Base-by-base conservation (phyloP, 2,888 invertebrate species). In the Plebejus anna region DNA sequence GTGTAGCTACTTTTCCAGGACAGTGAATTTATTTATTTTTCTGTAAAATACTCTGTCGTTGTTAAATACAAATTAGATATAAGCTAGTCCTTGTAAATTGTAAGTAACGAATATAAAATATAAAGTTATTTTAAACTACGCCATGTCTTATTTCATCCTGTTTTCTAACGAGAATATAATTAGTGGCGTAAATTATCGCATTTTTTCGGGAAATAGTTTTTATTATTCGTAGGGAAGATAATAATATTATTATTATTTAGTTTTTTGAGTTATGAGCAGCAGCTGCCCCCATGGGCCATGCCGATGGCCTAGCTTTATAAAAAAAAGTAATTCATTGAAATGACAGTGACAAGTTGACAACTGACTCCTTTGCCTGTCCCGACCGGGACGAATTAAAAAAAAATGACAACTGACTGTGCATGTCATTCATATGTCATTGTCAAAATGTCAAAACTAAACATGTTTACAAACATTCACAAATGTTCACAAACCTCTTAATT, bases 1-100 rank as follows among this genome's bases (percentile, higher is more conserved):
- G 22, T 32, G 32, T 66, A 5, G 66, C 5, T 32, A 55, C 55
- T 55, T 55, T 55, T 4, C 5, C 13, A 84, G 80, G 82, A 84
- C 82, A 82, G 81, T 83, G 82, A 85, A 86, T 83, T 90, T 90
- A 91, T 91, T 92, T 90, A 90, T 87, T 79, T 86, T 84, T 86
- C 86, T 90, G 88, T 91, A 90, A 84, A 85, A 84, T 89, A 86
- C 85, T 85, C 86, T 82, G 81, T 83, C 86, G 83, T 84, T 80
- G 80, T 89, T 32, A 92, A 91, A 90, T 91, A 94, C 93, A 93
- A 94, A 93, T 92, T 94, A 94, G 93, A 87, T 88, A 76, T 94
- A 93, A 94, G 93, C 92, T 94, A 94, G 93, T 93, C 93, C 89
- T 91, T 90, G 88, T 86, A 85, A 82, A 87, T 83, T 83, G 85